Base-by-base conservation (phyloP, 2,888 invertebrate genomes). In the Pseudoips prasinana region DNA sequence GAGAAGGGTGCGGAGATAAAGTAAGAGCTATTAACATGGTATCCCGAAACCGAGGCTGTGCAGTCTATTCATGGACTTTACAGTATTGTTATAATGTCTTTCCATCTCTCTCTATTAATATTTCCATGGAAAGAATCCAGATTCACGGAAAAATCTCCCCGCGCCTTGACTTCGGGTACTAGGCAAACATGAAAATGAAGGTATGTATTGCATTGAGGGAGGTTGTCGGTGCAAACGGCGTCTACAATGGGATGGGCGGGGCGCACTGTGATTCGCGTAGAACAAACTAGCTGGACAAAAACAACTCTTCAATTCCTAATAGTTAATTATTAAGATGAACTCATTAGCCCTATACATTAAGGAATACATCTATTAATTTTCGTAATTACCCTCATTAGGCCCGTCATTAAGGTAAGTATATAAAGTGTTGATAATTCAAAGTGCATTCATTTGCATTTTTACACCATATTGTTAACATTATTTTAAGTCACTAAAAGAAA, bases 91-190 rank as follows among this genome's bases (percentile, higher is more conserved):
- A 14, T 5, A 2, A 3, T 14, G 3, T 14, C 14, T 14, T 25
- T 17, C 10, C 37, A 9, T 51, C 45, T 29, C 38, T 40, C 25
- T 52, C 43, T 34, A 23, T 32, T 34, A 8, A 26, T 10, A 8
- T 23, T 31, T 22, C 30, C 32, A 37, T 43, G 33, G 7, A 50
- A 51, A 48, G 52, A 55, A 59, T 40, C 27, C 40, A 46, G 48
- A 64, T 68, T 63, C 44, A 54, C 60, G 62, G 66, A 73, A 77
- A 79, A 76, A 74, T 79, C 71, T 75, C 78, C 75, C 73, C 77
- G 72, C 73, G 58, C 46, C 42, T 45, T 69, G 67, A 71, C 68
- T 68, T 67, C 58, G 46, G 28, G 40, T 72, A 81, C 73, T 33
- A 73, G 72, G 73, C 33, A 20, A 14, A 2, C 63, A 73, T 56